phyloP scores from a whole-genome alignment of 2,113 vertebrate species.

The Salvelinus fontinalis region DNA sequence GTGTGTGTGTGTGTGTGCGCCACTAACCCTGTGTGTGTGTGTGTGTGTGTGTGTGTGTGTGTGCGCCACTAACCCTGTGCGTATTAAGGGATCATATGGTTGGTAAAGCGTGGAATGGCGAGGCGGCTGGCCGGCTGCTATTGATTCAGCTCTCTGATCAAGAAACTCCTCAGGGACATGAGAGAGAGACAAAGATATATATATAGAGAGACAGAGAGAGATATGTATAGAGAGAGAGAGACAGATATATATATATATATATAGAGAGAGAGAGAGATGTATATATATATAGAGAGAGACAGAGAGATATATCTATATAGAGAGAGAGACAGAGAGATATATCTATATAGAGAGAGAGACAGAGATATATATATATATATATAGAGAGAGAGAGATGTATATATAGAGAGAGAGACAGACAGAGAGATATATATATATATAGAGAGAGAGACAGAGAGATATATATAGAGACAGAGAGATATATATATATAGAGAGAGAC shows the following conservation, averaged over 20 bases:
- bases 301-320: background rate
- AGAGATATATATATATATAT: too few relatives aligned
- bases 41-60: too few relatives aligned
- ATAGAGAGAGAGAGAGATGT: background rate
- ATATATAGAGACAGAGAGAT: background rate
- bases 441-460: background rate
- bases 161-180: constrained; percentile 44
- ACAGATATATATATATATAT: background rate
- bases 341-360: too few relatives aligned
- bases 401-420: background rate
- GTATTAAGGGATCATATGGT: constrained; percentile 72
- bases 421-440: too few relatives aligned
- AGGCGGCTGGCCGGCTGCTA: constrained; percentile 45
- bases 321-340: too few relatives aligned
- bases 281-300: background rate
- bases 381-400: too few relatives aligned
- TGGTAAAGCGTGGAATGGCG: constrained; percentile 69
- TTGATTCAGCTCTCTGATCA: constrained; percentile 60
- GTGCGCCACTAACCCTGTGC: background rate
- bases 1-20: constrained; percentile 24
- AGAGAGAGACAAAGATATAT: background rate
- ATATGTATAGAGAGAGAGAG: background rate
- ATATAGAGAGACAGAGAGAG: background rate
- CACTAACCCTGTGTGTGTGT: background rate
- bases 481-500: background rate